Conservation (phyloP, 2,888 invertebrate species). For the Tridacna crocea region DNA sequence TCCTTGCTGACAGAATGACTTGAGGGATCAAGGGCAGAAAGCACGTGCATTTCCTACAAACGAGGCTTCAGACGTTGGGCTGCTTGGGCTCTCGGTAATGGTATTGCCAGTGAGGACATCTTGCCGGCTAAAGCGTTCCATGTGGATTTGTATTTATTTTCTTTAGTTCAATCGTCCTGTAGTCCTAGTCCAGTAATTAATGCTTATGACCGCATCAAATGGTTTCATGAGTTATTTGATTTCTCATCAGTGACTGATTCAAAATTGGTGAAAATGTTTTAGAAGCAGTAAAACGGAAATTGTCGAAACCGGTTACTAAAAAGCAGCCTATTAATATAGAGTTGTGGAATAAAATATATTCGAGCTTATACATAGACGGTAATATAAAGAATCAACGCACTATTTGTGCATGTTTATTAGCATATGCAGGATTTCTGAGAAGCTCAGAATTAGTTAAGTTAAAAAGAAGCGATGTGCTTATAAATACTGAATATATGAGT, state of each 20-base stretch:
- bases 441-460: no score
- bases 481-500: no score
- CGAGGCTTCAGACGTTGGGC: neutral
- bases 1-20: neutral
- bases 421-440: conserved; percentile 28
- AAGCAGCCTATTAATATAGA: conserved; percentile 22
- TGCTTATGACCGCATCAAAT: neutral
- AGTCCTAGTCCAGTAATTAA: neutral
- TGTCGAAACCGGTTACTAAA: no score
- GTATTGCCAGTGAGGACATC: conserved; percentile 13
- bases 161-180: conserved; percentile 19
- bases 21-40: conserved; percentile 1
- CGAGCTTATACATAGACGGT: neutral
- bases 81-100: neutral
- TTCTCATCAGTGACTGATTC: conserved; percentile 1
- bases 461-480: no score
- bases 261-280: conserved; percentile 22
- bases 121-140: conserved; percentile 24
- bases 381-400: conserved; percentile 27
- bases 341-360: neutral
- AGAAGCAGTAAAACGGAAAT: no score
- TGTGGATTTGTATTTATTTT: conserved; percentile 29
- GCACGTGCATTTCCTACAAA: conserved; percentile 12
- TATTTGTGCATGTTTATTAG: conserved; percentile 19
- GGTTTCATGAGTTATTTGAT: neutral